These are phyloP conservation scores for Lytechinus pictus DNA, from an alignment of 35 echinoderm and acorn worm species.

Conservation along the genomic window DNA sequence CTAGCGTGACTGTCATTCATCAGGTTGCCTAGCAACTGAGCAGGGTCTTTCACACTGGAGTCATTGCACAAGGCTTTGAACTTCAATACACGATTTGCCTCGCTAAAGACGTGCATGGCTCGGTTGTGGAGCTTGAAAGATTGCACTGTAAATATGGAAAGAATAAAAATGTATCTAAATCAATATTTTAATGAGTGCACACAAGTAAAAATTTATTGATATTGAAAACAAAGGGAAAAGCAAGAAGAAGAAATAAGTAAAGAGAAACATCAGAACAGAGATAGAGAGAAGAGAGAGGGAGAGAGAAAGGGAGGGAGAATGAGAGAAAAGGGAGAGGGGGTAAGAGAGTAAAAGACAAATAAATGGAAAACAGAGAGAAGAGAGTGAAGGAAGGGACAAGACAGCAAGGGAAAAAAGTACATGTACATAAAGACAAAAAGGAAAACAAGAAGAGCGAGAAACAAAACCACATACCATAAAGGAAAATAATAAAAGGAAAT, in stretches of 20 bases:
- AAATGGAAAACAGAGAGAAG: neutral
- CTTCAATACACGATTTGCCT: constrained; percentile 72
- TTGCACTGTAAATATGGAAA: constrained; percentile 57
- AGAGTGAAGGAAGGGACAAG: neutral
- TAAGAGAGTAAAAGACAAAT: neutral
- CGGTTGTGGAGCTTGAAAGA: constrained; percentile 89
- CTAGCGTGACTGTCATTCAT: constrained; percentile 91
- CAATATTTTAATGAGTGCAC: no score
- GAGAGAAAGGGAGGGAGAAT: neutral
- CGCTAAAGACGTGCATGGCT: constrained; percentile 90
- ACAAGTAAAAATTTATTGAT: no score
- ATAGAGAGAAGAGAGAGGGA: neutral
- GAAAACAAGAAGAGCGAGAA: no score
- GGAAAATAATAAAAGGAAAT: no score
- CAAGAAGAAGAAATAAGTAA: neutral
- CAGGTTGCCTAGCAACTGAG: constrained; percentile 60
- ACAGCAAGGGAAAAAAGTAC: neutral
- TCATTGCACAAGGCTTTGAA: constrained; percentile 74
- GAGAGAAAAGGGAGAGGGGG: neutral
- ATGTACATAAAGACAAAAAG: neutral
- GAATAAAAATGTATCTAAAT: no score
- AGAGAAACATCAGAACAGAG: neutral
- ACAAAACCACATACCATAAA: no score
- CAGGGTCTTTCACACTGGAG: neutral
- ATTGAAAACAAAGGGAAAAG: no score